Evolutionary conservation across 1,140 invertebrate genomes (phyloP).

Genomic region (Zaprionus ghesquierei): DNA sequence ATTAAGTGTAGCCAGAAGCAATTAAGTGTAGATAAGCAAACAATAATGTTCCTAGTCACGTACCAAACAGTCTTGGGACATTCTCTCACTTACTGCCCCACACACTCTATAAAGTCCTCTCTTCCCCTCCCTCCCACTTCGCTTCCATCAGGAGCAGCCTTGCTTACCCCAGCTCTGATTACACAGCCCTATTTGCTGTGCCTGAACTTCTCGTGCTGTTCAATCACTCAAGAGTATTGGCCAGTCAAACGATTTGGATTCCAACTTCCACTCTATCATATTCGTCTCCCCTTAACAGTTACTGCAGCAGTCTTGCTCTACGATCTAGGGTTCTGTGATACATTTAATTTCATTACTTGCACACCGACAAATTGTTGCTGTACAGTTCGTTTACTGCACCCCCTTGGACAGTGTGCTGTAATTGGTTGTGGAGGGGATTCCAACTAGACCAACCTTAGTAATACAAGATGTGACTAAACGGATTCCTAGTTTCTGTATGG

Average conservation of each 20-base stretch:
- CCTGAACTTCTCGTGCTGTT: conserved; percentile 30
- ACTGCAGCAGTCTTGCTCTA: background rate
- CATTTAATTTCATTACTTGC: conserved; percentile 63
- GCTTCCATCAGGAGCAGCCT: background rate
- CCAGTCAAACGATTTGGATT: conserved; percentile 23
- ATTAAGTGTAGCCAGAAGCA: conserved; percentile 82
- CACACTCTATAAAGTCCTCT: background rate
- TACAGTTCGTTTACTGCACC: background rate
- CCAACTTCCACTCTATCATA: background rate
- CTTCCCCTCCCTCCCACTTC: background rate
- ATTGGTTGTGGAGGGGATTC: background rate
- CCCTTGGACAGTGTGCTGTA: background rate
- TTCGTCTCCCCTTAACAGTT: background rate
- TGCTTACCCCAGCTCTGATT: conserved; percentile 3
- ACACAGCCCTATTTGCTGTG: conserved; percentile 1
- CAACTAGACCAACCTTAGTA: background rate
- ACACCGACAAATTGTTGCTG: conserved; percentile 8
- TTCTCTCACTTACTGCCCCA: conserved; percentile 50
- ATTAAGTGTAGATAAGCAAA: conserved; percentile 82
- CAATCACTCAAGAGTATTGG: conserved; percentile 65
- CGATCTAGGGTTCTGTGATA: too few relatives aligned
- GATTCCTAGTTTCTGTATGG: too few relatives aligned
- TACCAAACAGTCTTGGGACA: conserved; percentile 62
- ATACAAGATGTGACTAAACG: background rate
- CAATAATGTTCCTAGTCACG: conserved; percentile 82